Evolutionary conservation across 2,113 vertebrate genomes (phyloP), one percentile per base, ranked within the genome.

Genomic region (Petroica traversi): DNA sequence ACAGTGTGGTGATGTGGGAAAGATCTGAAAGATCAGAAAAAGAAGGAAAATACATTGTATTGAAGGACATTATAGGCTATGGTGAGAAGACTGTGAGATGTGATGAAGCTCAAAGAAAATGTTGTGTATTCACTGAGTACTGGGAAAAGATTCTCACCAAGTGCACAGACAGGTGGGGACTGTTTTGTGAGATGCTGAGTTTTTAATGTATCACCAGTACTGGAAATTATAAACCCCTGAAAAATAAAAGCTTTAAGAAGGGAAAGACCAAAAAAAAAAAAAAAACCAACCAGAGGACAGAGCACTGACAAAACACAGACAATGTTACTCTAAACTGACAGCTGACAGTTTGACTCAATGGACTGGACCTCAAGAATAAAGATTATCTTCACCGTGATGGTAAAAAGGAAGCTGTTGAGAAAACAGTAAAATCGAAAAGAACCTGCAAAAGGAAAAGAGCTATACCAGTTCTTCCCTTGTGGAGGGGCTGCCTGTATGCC

Each of bases 161-260:
- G 8, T 40, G 28, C 18, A 48, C 0, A 0, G 29, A 74, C 8
- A 71, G 22, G 26, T 28, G 10, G 68, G 15, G 40, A 2, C 1
- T 54, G 41, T 43, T 87, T 48, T n/a, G 34, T 15, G 55, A 8
- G 67, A 93, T 36, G 8, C 31, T 16, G 24, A 71, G 8, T 14
- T 86, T 81, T 71, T 41, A 45, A 40, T 19, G 40, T 14, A 51
- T 48, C 26, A 43, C 19, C 11, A 59, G 11, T 19, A 67, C 4
- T 34, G n/a, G n/a, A 71, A 84, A 84, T 38, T 1, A 75, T 6
- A 15, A 80, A 48, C 14, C 9, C 4, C 15, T 84, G n/a, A 36
- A 55, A 18, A 76, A 22, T 22, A 83, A 49, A 4, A 91, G 4
- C 12, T 45, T 22, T 66, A 76, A 48, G 2, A 73, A 73, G 4